phyloP scores from a whole-genome alignment of 2,113 vertebrate genomes.

The Ahaetulla prasina region DNA sequence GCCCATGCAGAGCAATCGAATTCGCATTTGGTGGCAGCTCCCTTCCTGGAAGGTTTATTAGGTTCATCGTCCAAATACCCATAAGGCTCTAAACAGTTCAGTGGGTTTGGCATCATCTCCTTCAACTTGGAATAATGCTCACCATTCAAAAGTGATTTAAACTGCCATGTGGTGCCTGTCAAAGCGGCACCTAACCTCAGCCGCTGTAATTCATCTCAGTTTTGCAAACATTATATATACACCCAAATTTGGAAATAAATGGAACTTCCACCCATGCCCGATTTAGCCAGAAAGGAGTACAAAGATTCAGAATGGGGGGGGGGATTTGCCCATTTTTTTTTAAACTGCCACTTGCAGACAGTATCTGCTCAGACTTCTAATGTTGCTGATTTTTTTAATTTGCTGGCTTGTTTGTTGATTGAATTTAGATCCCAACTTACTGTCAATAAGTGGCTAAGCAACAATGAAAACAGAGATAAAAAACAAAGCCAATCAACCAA shows the following conservation, averaged over 20 bases:
- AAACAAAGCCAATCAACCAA: neutral
- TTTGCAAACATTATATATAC: neutral
- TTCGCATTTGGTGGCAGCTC: constrained; percentile 5
- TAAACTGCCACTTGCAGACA: too few species aligned
- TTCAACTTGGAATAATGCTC: constrained; percentile 5
- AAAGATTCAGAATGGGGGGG: neutral
- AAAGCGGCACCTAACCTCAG: neutral
- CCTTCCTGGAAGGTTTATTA: neutral
- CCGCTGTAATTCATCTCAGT: neutral
- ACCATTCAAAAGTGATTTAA: constrained; percentile 10
- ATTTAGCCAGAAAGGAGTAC: neutral
- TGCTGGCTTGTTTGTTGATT: neutral
- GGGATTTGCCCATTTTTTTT: neutral
- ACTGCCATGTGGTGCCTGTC: neutral
- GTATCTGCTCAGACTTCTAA: neutral
- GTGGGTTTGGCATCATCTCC: neutral
- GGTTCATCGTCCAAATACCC: neutral
- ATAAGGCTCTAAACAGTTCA: neutral
- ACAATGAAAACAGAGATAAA: neutral
- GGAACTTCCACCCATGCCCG: neutral
- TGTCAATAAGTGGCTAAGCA: neutral
- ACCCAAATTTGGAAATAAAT: neutral
- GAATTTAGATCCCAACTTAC: neutral
- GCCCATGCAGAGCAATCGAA: neutral
- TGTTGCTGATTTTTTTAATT: neutral